Evolutionary conservation across 2,113 vertebrate species (phyloP).

Genomic region (Barbus barbus): DNA sequence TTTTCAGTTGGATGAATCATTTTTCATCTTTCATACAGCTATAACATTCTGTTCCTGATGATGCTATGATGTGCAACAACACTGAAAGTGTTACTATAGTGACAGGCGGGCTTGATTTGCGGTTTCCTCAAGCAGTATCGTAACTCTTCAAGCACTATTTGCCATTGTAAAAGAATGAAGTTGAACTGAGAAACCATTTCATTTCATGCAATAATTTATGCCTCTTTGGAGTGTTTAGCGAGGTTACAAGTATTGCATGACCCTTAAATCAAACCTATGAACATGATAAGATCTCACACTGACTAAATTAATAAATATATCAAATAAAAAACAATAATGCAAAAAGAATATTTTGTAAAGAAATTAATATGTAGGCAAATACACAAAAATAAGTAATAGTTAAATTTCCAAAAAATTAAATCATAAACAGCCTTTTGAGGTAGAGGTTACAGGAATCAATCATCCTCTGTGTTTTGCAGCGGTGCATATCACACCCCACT

Average conservation of each 20-base stretch:
- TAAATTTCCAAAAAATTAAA: not conserved
- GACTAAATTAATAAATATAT: not conserved
- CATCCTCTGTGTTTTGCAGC: not conserved
- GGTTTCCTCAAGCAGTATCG: not conserved
- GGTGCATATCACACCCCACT: not conserved
- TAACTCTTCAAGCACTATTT: not conserved
- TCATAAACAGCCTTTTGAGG: not conserved
- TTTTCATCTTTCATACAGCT: not conserved
- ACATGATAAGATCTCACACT: not conserved
- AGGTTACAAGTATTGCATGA: not conserved
- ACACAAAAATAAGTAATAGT: not conserved
- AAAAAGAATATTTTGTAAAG: not conserved
- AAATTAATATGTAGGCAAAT: not conserved
- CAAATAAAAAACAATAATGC: not conserved
- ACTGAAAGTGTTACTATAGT: conserved; percentile 4
- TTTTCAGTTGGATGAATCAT: conserved; percentile 1
- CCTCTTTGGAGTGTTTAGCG: not conserved
- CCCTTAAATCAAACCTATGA: not conserved
- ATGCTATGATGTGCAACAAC: not conserved
- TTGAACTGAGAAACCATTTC: not conserved
- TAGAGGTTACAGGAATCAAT: not conserved
- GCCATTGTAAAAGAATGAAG: not conserved
- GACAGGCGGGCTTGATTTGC: not conserved
- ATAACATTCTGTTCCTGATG: not conserved
- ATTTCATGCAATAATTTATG: not conserved